Evolutionary conservation across 2,113 vertebrate genomes (phyloP), one percentile per base, ranked within the genome.

Genomic region (Paraplagusia blochii): DNA sequence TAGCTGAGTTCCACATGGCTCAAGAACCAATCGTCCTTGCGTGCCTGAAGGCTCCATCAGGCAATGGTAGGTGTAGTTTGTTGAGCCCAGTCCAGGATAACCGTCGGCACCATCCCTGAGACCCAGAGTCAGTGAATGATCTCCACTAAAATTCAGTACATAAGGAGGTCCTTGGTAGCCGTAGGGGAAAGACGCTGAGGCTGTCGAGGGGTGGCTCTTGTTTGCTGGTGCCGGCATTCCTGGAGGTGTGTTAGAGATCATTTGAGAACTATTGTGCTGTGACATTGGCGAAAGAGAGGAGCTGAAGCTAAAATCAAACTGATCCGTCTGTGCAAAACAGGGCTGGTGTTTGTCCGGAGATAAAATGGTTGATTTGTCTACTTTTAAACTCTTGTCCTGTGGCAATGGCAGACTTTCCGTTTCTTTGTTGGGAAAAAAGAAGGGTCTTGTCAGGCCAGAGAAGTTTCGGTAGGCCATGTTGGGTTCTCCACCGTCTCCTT

Each of bases 21-120:
- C 90, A 0, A 90, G 80, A 11, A 92, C 90, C 42, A 92, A 75
- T 50, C 90, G 79, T 14, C 90, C 90, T 39, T 92, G 90, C 4
- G 90, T 90, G 57, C 90, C 90, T 0, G 90, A 92, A 18, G 90
- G 89, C 29, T 92, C 90, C 90, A 92, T 92, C 46, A 92, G 80
- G 74, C 90, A 92, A 57, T 90, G 90, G 74, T 92, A 92, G 43
- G 90, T 92, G 78, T 91, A 92, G 80, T 90, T 92, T 8, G 89
- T 59, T 1, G 87, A 63, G 38, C 87, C 74, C 0, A 86, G 69
- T 5, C 89, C 87, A 0, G 87, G 77, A 65, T 86, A 90, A 39
- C 88, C 84, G 0, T 91, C 89, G 2, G 74, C 55, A 10, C 87
- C 87, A 2, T 90, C 89, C 57, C 86, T 84, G 64, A 90, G 90